Evolutionary conservation across 2,888 invertebrate genomes (phyloP).

Genomic region (Aproaerema taeniolella): DNA sequence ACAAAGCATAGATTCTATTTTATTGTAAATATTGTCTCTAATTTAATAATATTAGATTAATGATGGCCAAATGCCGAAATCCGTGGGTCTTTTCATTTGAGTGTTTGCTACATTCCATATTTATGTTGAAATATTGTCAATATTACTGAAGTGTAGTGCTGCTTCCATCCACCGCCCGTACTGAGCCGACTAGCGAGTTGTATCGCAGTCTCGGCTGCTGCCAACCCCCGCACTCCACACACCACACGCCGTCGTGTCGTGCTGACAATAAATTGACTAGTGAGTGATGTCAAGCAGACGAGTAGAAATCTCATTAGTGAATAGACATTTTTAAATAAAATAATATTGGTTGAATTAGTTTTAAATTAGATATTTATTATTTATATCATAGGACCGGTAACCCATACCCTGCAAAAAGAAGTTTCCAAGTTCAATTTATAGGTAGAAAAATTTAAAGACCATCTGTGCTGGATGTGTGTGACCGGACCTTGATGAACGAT

Average conservation of each 20-base stretch:
- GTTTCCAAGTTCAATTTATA: slow-evolving; percentile 3
- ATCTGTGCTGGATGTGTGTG: slow-evolving; percentile 17
- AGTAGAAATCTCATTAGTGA: slow-evolving; percentile 65
- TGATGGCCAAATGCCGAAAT: slow-evolving; percentile 58
- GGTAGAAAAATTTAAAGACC: slow-evolving; percentile 2
- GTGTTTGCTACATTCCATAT: slow-evolving; percentile 77
- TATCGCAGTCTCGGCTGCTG: too few species aligned
- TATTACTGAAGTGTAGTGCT: slow-evolving; percentile 52
- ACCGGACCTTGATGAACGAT: slow-evolving; percentile 14
- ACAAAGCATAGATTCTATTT: slow-evolving; percentile 71
- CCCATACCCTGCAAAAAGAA: slow-evolving; percentile 31
- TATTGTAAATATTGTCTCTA: slow-evolving; percentile 74
- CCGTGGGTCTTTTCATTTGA: slow-evolving; percentile 71
- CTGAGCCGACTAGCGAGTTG: background rate
- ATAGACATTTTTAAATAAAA: slow-evolving; percentile 49
- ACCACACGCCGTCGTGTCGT: slow-evolving; percentile 23
- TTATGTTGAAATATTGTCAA: slow-evolving; percentile 74
- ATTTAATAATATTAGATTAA: slow-evolving; percentile 72
- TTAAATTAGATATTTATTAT: slow-evolving; percentile 65
- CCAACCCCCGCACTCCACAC: too few species aligned
- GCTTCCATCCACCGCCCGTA: slow-evolving; percentile 17
- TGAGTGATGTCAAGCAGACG: slow-evolving; percentile 57
- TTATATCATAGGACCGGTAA: slow-evolving; percentile 40
- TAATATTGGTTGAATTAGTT: slow-evolving; percentile 56
- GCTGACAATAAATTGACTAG: slow-evolving; percentile 48